Conservation (phyloP, 1,140 invertebrate genomes). For the Nymphalis io region DNA sequence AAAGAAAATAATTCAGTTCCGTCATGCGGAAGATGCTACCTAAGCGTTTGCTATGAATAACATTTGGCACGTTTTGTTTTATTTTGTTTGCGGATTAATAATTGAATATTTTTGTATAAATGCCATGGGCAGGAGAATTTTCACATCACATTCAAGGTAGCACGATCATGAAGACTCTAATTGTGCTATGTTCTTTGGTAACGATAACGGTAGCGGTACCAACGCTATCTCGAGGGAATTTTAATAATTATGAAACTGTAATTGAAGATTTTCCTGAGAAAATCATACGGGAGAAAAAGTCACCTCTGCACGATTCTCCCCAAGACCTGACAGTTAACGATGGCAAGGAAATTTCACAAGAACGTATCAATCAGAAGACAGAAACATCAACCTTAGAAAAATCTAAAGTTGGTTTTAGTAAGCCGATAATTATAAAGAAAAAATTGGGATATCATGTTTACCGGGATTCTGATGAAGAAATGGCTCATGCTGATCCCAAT, state of each 20-base stretch:
- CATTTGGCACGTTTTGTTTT: constrained; percentile 61
- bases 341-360: constrained; percentile 24
- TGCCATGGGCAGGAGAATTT: constrained; percentile 35
- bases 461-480: constrained; percentile 62
- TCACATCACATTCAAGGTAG: constrained; percentile 50
- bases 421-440: constrained; percentile 63
- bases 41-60: constrained; percentile 44
- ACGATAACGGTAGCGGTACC: constrained; percentile 55
- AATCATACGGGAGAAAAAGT: constrained; percentile 55
- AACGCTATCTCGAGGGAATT: constrained; percentile 36
- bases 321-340: constrained; percentile 23
- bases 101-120: constrained; percentile 64
- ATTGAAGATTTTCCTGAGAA: constrained; percentile 31
- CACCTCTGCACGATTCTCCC: constrained; percentile 36
- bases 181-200: constrained; percentile 58
- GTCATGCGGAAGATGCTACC: constrained; percentile 40
- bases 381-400: constrained; percentile 18
- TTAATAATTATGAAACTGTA: constrained; percentile 27
- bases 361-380: constrained; percentile 1
- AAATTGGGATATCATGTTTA: constrained; percentile 57
- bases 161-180: constrained; percentile 64
- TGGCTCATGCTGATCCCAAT: constrained; percentile 46
- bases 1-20: constrained; percentile 3
- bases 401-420: constrained; percentile 47
- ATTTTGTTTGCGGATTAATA: constrained; percentile 23